phyloP scores from a whole-genome alignment of 2,888 invertebrate genomes.

The Tiphia femorata region DNA sequence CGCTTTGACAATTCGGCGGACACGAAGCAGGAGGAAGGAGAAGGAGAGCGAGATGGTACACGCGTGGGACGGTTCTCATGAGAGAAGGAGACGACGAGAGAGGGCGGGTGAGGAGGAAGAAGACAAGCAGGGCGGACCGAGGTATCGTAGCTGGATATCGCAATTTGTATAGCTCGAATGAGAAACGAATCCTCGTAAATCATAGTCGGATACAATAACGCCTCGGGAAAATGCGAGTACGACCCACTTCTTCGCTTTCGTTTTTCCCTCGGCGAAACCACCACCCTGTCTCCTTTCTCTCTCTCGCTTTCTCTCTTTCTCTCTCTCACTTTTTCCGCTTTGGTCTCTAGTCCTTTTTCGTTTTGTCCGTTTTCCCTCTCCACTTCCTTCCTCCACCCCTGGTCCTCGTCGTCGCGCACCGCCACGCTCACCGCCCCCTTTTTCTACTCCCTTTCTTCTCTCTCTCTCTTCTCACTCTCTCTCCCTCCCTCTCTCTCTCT shows the following conservation, averaged over 20 bases:
- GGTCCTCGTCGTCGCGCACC: too few species aligned
- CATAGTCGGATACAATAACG: constrained; percentile 40
- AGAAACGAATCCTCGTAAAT: constrained; percentile 47
- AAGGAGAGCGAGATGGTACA: neutral
- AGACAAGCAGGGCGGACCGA: neutral
- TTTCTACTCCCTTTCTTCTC: neutral
- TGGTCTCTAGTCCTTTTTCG: too few species aligned
- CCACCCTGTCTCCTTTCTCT: neutral
- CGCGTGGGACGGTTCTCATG: neutral
- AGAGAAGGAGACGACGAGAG: neutral
- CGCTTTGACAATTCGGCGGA: too few species aligned
- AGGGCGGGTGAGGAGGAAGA: neutral
- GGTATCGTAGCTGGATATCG: constrained; percentile 15
- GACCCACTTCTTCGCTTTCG: constrained; percentile 1
- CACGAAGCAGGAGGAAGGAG: neutral
- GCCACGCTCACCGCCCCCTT: neutral
- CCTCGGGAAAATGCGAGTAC: constrained; percentile 17
- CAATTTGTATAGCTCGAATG: constrained; percentile 42
- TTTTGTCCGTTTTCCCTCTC: neutral
- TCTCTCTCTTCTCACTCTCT: neutral
- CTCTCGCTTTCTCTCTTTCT: neutral
- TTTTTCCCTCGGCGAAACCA: neutral
- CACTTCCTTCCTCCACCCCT: neutral
- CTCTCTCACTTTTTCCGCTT: neutral
- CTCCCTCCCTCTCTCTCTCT: neutral